phyloP scores from a whole-genome alignment of 2,888 invertebrate species.

The Agriopis marginaria region DNA sequence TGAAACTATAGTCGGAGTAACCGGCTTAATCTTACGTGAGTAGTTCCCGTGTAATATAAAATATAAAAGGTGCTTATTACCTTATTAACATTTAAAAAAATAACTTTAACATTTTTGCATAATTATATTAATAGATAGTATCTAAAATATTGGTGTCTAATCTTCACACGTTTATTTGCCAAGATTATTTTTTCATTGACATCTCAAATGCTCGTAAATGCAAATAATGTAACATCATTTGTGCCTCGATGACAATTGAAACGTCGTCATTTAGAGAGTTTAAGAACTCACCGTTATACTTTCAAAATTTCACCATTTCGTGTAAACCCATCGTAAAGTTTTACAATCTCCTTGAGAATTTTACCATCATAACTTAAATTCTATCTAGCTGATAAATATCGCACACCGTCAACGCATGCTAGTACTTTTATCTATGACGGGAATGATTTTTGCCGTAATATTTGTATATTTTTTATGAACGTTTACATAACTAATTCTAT shows the following conservation, averaged over 20 bases:
- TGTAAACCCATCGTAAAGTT: slow-evolving; percentile 25
- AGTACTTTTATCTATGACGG: too few relatives aligned
- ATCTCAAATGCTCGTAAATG: slow-evolving; percentile 3
- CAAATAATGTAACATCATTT: slow-evolving; percentile 15
- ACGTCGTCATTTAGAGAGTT: slow-evolving; percentile 25
- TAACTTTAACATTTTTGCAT: too few relatives aligned
- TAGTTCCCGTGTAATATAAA: too few relatives aligned
- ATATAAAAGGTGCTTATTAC: too few relatives aligned
- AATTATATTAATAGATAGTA: background rate
- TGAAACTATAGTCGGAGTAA: too few relatives aligned
- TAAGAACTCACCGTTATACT: slow-evolving; percentile 42
- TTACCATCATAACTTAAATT: slow-evolving; percentile 1
- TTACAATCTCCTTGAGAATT: slow-evolving; percentile 17
- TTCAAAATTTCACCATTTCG: slow-evolving; percentile 36
- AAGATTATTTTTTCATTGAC: background rate
- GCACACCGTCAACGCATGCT: too few relatives aligned
- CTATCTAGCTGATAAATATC: background rate
- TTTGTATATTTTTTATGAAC: too few relatives aligned
- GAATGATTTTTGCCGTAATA: too few relatives aligned
- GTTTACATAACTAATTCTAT: too few relatives aligned
- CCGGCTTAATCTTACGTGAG: too few relatives aligned
- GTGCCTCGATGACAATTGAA: slow-evolving; percentile 30
- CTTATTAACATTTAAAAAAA: too few relatives aligned
- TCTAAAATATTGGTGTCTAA: background rate
- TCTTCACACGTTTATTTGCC: background rate